Conservation (phyloP, 2,113 vertebrate species). For the Oceanites oceanicus region DNA sequence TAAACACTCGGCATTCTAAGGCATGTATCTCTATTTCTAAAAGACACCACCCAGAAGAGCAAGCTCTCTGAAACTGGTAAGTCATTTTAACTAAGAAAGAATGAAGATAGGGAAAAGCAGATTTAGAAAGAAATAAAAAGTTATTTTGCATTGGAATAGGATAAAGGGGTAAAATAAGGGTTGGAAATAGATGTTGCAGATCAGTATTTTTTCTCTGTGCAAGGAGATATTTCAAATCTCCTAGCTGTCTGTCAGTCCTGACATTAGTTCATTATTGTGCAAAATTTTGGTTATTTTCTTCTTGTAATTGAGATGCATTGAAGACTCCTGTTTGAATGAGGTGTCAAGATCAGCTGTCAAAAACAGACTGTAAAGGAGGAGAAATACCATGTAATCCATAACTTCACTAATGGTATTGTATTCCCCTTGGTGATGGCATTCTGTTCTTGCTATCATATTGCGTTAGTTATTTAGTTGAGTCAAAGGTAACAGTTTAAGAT, state of each 20-base stretch:
- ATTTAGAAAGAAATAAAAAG: background rate
- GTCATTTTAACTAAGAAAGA: background rate
- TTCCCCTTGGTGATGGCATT: background rate
- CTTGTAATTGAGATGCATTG: background rate
- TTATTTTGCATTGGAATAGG: background rate
- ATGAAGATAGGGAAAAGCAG: background rate
- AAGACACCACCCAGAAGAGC: background rate
- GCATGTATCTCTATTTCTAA: background rate
- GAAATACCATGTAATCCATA: background rate
- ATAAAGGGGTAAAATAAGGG: background rate
- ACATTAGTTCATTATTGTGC: background rate
- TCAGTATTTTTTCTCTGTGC: background rate
- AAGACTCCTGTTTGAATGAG: background rate
- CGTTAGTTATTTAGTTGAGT: background rate
- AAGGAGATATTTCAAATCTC: background rate
- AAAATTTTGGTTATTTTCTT: background rate
- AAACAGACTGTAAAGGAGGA: background rate
- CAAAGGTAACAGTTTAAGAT: background rate
- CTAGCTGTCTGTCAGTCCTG: background rate
- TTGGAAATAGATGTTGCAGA: background rate
- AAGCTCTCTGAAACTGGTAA: background rate
- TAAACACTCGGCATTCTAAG: conserved; percentile 13
- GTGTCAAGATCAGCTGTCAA: conserved; percentile 15
- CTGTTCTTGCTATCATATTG: background rate
- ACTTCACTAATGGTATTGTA: background rate